Evolutionary conservation across 2,888 invertebrate genomes (phyloP), one percentile per base, ranked within the genome.

Genomic region (Eupsilia transversa): DNA sequence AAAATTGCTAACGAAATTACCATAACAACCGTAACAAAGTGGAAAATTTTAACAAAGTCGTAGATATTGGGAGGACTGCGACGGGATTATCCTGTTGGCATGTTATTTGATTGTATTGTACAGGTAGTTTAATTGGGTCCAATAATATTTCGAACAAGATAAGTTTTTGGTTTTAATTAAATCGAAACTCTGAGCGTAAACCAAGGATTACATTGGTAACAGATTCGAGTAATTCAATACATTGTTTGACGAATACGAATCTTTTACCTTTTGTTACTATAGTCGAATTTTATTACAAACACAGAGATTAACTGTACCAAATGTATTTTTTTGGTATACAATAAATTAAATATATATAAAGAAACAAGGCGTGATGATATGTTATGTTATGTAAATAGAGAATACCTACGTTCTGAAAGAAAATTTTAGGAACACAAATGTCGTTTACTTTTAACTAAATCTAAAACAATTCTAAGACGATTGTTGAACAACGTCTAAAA

Each of bases 121-220:
- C 35, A 65, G 35, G 61, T 77, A 81, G 60, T 80, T 80, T 77
- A 78, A 85, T 77, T 75, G 71, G 64, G 41, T 63, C 23, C 71
- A 68, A 72, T 69, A 72, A 74, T 73, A 75, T 84, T 73, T 64
- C 65, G 49, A 73, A 72, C 67, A 49, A 70, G 54, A 56, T 61
- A 79, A 74, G 70, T 80, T 85, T 74, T 67, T 70, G n/a, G 33
- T 74, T 84, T 81, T 60, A 77, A 84, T 84, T 77, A 77, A 77
- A 79, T 66, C 27, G 12, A 38, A 30, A 27, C 23, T 65, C 27
- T 14, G 14, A 54, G 43, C 43, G 66, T 60, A 68, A 75, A 64
- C 71, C 14, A 14, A n/a, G 30, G 49, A 57, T 64, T 46, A 65
- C 43, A 17, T 72, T 49, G 54, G 43, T 60, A 52, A 65, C 49